A percentile compares a stretch with the other conserved stretches of the same genome.
Conservation (phyloP, 2,797 vertebrate species). For the Perdix hodgsoniae region DNA sequence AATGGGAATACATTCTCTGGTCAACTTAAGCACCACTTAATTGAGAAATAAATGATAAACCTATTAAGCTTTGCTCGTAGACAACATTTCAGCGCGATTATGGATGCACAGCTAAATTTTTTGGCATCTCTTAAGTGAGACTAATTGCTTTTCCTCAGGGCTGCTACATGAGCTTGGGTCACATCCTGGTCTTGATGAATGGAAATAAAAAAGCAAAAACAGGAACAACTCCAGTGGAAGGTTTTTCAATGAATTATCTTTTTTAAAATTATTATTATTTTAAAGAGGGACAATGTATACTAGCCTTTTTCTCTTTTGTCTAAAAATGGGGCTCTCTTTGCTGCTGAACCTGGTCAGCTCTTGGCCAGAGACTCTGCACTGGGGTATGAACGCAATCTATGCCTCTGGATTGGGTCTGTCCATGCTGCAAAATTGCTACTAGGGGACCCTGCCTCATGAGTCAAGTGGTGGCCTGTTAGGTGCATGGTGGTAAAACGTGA, state of each 20-base stretch:
- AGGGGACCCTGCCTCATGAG: not conserved
- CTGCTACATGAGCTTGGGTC: not conserved
- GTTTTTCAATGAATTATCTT: not conserved
- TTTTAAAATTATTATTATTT: not conserved
- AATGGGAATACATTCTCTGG: slow-evolving; percentile 57
- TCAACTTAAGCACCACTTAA: slow-evolving; percentile 65
- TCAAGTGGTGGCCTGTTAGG: not conserved
- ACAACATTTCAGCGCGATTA: slow-evolving; percentile 63
- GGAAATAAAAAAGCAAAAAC: too few relatives aligned
- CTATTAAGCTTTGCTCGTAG: slow-evolving; percentile 51
- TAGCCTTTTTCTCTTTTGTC: not conserved
- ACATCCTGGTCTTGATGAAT: slow-evolving; percentile 25
- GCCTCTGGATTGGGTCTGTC: accelerated
- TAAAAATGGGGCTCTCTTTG: not conserved
- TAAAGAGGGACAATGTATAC: not conserved
- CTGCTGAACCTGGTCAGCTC: not conserved
- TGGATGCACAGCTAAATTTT: slow-evolving; percentile 60
- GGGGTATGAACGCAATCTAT: not conserved
- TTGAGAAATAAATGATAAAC: slow-evolving; percentile 69
- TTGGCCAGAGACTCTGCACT: not conserved
- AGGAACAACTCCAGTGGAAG: not conserved
- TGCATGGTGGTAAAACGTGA: not conserved
- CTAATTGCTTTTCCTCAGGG: slow-evolving; percentile 59
- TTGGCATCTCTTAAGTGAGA: slow-evolving; percentile 55
- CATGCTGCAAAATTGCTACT: not conserved